These are phyloP conservation scores for Cantharis flavilabris DNA, from an alignment of 2,888 invertebrate genomes.

Conservation along the genomic window DNA sequence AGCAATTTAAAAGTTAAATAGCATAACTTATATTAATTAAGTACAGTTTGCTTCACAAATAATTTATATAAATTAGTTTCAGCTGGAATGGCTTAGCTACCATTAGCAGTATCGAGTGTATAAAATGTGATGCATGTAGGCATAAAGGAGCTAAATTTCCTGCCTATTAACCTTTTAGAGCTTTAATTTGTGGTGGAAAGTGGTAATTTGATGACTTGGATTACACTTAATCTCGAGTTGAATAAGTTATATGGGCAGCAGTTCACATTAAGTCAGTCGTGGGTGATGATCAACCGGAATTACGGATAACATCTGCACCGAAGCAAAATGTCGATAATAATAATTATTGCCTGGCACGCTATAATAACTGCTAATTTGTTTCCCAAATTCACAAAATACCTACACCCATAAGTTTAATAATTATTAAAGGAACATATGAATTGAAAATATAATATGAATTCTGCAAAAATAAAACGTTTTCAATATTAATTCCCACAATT, in stretches of 20 bases:
- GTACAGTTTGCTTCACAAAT: background rate
- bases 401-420: background rate
- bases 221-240: slow-evolving; percentile 22
- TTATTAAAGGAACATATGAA: background rate
- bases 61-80: background rate
- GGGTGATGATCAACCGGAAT: slow-evolving; percentile 26
- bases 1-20: background rate
- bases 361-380: background rate
- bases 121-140: slow-evolving; percentile 13
- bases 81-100: background rate
- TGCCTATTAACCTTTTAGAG: slow-evolving; percentile 39
- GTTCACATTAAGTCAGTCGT: slow-evolving; percentile 22
- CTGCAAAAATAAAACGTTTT: background rate
- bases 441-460: background rate
- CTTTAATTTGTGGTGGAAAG: slow-evolving; percentile 26
- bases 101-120: slow-evolving; percentile 7
- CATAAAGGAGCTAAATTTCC: slow-evolving; percentile 40
- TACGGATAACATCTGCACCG: slow-evolving; percentile 15
- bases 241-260: slow-evolving; percentile 13
- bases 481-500: background rate
- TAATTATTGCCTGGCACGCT: background rate
- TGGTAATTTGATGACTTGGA: slow-evolving; percentile 27
- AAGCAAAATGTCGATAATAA: slow-evolving; percentile 8
- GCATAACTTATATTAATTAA: background rate
- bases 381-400: background rate